phyloP scores from a whole-genome alignment of 2,113 vertebrate species.

The Corythaixoides concolor region DNA sequence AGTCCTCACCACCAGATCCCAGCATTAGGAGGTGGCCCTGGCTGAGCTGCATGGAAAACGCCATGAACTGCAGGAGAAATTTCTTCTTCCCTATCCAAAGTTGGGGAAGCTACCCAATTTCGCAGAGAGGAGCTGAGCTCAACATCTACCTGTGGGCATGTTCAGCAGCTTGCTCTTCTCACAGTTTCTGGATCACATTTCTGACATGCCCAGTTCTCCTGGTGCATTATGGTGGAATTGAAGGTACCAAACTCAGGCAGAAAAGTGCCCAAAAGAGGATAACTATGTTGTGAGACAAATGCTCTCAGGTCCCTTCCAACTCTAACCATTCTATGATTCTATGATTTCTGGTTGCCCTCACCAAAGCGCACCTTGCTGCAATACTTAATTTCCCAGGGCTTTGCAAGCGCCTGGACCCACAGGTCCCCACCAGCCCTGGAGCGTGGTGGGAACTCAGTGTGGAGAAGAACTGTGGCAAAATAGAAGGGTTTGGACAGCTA shows the following conservation, averaged over 20 bases:
- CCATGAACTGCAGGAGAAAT: neutral
- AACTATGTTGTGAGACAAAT: neutral
- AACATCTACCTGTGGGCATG: accelerated
- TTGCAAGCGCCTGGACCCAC: neutral
- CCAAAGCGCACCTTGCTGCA: neutral
- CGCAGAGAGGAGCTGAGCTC: neutral
- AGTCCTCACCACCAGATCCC: neutral
- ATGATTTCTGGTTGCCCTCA: neutral
- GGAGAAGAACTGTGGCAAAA: neutral
- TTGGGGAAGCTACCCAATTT: neutral
- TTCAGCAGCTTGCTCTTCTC: neutral
- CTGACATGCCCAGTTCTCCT: neutral
- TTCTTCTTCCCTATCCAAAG: neutral
- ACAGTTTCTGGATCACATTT: neutral
- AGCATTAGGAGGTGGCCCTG: neutral
- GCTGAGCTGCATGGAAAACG: neutral
- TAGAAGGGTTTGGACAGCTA: neutral
- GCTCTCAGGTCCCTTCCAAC: too few species aligned
- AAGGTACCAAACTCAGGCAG: neutral
- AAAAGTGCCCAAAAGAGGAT: accelerated
- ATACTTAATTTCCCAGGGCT: neutral
- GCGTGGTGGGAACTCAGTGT: accelerated
- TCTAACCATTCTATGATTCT: too few species aligned
- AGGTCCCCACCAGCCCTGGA: neutral
- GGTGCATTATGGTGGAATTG: neutral